Evolutionary conservation across 1,140 invertebrate species (phyloP).

Genomic region (Drosophila sproati): DNA sequence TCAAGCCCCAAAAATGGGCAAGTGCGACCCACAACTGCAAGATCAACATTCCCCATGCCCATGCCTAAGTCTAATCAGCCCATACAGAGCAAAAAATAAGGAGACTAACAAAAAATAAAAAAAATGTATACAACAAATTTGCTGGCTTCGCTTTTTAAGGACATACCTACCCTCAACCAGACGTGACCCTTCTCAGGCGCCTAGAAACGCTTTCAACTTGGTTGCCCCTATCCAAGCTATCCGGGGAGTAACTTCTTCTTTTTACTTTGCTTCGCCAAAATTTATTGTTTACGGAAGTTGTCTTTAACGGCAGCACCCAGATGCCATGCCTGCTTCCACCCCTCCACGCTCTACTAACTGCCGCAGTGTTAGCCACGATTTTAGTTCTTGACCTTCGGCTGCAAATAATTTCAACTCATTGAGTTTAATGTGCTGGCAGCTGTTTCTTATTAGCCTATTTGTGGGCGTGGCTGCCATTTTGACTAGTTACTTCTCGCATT

Average conservation of each 20-base stretch:
- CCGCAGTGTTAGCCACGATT: conserved; percentile 25
- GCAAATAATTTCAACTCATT: conserved; percentile 82
- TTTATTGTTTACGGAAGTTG: conserved; percentile 81
- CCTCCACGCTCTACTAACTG: background rate
- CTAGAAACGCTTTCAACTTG: conserved; percentile 34
- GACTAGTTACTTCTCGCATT: conserved; percentile 25
- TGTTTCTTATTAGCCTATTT: conserved; percentile 31
- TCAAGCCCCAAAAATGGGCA: conserved; percentile 7
- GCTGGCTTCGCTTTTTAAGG: conserved; percentile 16
- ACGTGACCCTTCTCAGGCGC: background rate
- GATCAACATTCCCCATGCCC: conserved; percentile 18
- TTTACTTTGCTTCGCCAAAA: conserved; percentile 54
- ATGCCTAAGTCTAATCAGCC: conserved; percentile 64
- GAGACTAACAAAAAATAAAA: conserved; percentile 1
- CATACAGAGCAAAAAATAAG: background rate
- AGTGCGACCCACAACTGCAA: conserved; percentile 8
- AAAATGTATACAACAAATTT: conserved; percentile 2
- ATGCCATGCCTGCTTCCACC: conserved; percentile 34
- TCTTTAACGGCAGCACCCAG: conserved; percentile 71
- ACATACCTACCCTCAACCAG: background rate
- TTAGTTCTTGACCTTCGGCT: conserved; percentile 76
- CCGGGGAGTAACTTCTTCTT: conserved; percentile 52
- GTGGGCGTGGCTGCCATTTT: conserved; percentile 23
- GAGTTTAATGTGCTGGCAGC: conserved; percentile 74
- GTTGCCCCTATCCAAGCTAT: conserved; percentile 14